These are phyloP conservation scores for Tinea trinotella DNA, from an alignment of 2,888 invertebrate genomes.

Conservation along the genomic window DNA sequence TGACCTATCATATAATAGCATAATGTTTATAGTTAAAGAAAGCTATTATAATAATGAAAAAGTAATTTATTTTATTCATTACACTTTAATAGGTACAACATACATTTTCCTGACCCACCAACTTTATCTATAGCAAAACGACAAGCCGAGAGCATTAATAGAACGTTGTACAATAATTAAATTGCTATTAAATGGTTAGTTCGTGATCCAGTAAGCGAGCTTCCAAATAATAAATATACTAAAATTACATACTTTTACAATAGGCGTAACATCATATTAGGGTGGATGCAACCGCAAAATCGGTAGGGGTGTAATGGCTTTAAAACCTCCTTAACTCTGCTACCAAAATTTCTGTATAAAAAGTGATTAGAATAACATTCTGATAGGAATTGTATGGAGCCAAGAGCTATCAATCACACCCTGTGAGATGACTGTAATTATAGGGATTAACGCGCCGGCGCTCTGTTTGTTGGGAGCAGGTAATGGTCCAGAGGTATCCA, in stretches of 20 bases:
- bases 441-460: constrained; percentile 56
- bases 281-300: constrained; percentile 17
- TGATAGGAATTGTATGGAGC: constrained; percentile 34
- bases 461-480: constrained; percentile 36
- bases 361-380: constrained; percentile 60
- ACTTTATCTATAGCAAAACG: background rate
- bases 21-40: too few species aligned
- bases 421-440: constrained; percentile 63
- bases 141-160: background rate
- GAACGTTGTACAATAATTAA: background rate
- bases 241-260: constrained; percentile 16
- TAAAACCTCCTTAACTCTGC: constrained; percentile 12
- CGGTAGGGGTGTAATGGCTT: constrained; percentile 13
- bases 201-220: background rate
- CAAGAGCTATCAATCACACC: constrained; percentile 59
- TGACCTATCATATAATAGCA: too few species aligned
- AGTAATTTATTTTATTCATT: too few species aligned
- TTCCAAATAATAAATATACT: constrained; percentile 12
- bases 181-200: background rate
- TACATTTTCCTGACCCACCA: background rate
- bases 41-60: too few species aligned
- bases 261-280: constrained; percentile 17
- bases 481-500: constrained; percentile 35
- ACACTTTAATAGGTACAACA: too few species aligned
- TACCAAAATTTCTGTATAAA: constrained; percentile 30